These are phyloP conservation scores for Geophilus truncorum DNA, from an alignment of 2,888 invertebrate species.

Conservation along the genomic window DNA sequence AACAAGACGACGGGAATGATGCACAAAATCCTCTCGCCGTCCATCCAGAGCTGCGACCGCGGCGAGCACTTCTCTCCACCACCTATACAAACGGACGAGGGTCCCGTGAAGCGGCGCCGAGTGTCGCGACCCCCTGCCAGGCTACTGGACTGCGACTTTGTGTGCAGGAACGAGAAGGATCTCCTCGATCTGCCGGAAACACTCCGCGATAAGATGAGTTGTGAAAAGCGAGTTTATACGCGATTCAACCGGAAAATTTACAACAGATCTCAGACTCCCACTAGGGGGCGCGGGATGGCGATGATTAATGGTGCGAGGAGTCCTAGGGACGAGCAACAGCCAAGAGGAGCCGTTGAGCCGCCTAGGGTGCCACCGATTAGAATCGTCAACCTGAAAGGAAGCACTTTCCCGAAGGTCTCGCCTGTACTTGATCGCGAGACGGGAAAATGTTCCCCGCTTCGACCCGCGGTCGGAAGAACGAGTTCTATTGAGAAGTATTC, in stretches of 20 bases:
- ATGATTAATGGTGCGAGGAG: not conserved
- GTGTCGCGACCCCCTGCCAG: slow-evolving; percentile 35
- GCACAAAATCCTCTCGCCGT: not conserved
- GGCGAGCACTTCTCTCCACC: not conserved
- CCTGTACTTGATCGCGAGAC: not conserved
- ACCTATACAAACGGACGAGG: slow-evolving; percentile 23
- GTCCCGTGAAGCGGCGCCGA: slow-evolving; percentile 30
- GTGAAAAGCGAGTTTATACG: not conserved
- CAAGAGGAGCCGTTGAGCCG: not conserved
- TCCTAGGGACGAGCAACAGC: not conserved
- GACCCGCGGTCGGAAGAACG: too few relatives aligned
- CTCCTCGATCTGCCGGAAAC: slow-evolving; percentile 14
- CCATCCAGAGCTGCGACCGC: not conserved
- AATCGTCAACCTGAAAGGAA: not conserved
- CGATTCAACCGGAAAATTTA: not conserved
- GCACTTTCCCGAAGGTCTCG: not conserved
- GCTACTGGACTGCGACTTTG: slow-evolving; percentile 35
- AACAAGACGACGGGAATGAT: not conserved
- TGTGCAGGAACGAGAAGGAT: slow-evolving; percentile 30
- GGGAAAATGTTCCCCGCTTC: too few relatives aligned
- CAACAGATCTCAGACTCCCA: not conserved
- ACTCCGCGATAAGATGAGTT: not conserved
- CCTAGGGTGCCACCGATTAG: not conserved
- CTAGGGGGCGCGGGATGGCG: not conserved
- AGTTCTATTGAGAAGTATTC: too few relatives aligned